Percentiles rank a stretch among this genome's conserved stretches.
phyloP scores from a whole-genome alignment of 2,888 invertebrate species.

The Perizoma affinitatum region DNA sequence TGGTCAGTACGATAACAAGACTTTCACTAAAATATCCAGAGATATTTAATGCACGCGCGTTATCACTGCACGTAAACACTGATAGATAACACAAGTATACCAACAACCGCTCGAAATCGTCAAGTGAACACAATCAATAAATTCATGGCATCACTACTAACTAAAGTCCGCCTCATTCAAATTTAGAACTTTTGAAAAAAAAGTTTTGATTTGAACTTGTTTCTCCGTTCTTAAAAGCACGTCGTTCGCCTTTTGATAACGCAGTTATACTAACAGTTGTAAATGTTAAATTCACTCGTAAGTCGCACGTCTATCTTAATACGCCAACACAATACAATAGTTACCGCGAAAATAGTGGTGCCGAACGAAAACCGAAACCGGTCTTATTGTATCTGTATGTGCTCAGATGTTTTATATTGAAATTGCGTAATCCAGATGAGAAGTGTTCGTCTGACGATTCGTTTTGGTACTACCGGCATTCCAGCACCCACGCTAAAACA shows the following conservation, averaged over 20 bases:
- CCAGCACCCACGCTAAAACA: constrained; percentile 52
- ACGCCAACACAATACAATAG: constrained; percentile 62
- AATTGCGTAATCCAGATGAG: constrained; percentile 60
- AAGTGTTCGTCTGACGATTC: constrained; percentile 57
- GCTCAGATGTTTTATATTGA: constrained; percentile 55
- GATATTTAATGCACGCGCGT: constrained; percentile 40
- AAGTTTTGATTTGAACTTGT: constrained; percentile 33
- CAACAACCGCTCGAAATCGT: constrained; percentile 12
- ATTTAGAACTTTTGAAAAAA: constrained; percentile 33
- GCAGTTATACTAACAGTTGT: constrained; percentile 63
- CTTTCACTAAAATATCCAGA: constrained; percentile 47
- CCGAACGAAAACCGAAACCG: constrained; percentile 51
- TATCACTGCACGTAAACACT: constrained; percentile 26
- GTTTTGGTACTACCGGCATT: constrained; percentile 58
- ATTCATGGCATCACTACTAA: constrained; percentile 33
- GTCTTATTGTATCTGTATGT: constrained; percentile 56
- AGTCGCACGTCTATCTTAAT: constrained; percentile 57
- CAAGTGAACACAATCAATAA: constrained; percentile 16
- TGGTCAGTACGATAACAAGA: constrained; percentile 31
- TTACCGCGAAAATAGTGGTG: constrained; percentile 62
- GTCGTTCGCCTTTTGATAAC: constrained; percentile 70
- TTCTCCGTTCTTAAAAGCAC: constrained; percentile 48
- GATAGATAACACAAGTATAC: constrained; percentile 43
- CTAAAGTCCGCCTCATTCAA: constrained; percentile 29
- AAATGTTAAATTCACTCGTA: constrained; percentile 55